A percentile compares a stretch with the other conserved stretches of the same genome.
These are phyloP conservation scores for Calameuta pallipes DNA, from an alignment of 2,888 invertebrate species.

Conservation along the genomic window DNA sequence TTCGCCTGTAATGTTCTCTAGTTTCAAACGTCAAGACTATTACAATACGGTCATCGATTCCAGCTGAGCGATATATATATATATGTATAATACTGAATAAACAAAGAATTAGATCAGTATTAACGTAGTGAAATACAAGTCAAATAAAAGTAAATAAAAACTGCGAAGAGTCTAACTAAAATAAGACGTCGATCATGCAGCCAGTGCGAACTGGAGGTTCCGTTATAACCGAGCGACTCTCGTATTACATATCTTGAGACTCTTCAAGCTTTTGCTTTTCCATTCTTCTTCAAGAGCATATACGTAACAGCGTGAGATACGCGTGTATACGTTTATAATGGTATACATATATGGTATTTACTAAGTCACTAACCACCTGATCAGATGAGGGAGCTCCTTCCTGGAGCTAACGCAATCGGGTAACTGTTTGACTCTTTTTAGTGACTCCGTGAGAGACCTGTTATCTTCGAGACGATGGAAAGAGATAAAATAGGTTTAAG, in stretches of 20 bases:
- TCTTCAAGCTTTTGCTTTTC: slow-evolving; percentile 15
- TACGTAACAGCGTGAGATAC: not conserved
- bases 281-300: not conserved
- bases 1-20: slow-evolving; percentile 22
- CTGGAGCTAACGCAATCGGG: slow-evolving; percentile 5
- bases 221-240: not conserved
- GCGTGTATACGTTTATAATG: not conserved
- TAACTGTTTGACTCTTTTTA: slow-evolving; percentile 7
- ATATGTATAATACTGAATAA: no score
- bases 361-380: not conserved
- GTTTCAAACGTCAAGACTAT: slow-evolving; percentile 10
- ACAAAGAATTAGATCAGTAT: not conserved
- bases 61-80: no score
- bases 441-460: not conserved
- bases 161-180: not conserved
- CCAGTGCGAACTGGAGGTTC: not conserved
- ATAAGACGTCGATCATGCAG: not conserved
- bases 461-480: not conserved
- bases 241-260: not conserved
- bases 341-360: not conserved
- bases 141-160: not conserved
- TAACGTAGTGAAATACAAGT: not conserved
- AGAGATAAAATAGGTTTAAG: not conserved
- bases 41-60: no score
- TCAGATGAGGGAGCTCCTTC: slow-evolving; percentile 1